Base-by-base conservation (phyloP, 2,113 vertebrate species). In the Elgaria multicarinata region DNA sequence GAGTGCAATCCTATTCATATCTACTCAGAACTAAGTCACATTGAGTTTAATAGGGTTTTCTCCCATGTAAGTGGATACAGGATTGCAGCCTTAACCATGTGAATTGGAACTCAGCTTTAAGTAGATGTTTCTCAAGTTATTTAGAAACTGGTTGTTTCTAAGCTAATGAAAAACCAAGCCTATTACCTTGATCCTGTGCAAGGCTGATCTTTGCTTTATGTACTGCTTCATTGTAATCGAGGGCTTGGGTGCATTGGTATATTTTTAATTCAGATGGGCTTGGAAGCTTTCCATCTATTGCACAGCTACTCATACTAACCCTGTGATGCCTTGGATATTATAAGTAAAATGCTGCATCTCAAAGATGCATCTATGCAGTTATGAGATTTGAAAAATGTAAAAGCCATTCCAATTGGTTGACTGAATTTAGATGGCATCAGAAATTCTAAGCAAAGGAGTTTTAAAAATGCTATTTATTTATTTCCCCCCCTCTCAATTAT, bases 321-420 rank as follows among this genome's bases (percentile, higher is more conserved):
- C 97, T 95, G 96, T 94, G 95, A 96, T 96, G 96, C 96, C 96
- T 97, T 94, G 93, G 2, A 93, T 83, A 82, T 94, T 81, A 89
- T 91, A 79, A 90, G 75, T 0, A 50, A 72, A 92, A 46, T 9
- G 36, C 71, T 55, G 93, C 92, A 91, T 79, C 89, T 93, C 93
- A 46, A 94, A 86, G 91, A 91, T 28, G 93, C 90, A 20, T 83
- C 95, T 92, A 88, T 26, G 87, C 94, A 89, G 79, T 88, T 20
- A 31, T 86, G 89, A 85, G 46, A 81, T 92, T 93, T 44, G 79
- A 86, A 90, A 92, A 93, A 66, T 42, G 31, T 0, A 39, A 93
- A 90, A 88, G 10, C 16, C 95, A 89, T 85, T 83, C 91, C 90
- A 89, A 69, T 4, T 69, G 89, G 69, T 94, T 90, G 87, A 86